Evolutionary conservation across 64 coral and sea anemone species (phyloP), one percentile per base, ranked within the genome.

Genomic region (Porites australiensis): DNA sequence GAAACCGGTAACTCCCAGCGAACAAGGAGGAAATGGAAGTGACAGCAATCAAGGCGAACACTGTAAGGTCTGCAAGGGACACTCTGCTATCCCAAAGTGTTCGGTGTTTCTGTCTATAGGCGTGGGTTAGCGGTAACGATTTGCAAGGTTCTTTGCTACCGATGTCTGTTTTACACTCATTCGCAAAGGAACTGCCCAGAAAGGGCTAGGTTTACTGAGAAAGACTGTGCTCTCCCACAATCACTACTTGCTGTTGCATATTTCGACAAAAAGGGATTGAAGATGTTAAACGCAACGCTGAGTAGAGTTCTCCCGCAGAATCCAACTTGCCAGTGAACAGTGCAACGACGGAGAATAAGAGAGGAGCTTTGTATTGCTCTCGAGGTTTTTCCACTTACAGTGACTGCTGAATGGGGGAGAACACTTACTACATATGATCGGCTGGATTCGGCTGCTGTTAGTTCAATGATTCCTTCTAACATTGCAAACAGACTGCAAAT

Each of bases 391-490:
- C 5, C 57, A 59, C 57, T 59, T 59, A 59, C 5, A 59, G 61
- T 64, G 61, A 9, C 75, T 12, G 43, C 79, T 58, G 63, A 79
- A 46, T 59, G 83, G 58, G 87, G 87, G 64, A 60, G 23, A 23
- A 23, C 45, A 69, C 80, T 80, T 79, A 86, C 79, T 16, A 86
- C 81, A 4, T 95, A 95, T 78, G 79, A 49, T 12, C 71, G 90
- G 37, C 45, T 95, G 12, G 88, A 95, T 88, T 77, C 80, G 13
- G 93, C 89, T 68, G 69, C 85, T 88, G 89, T 83, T 20, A 92
- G 83, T 68, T 88, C 94, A 57, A 82, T 96, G 94, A 96, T 96
- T 72, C 83, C 67, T 6, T 89, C 68, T 74, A 45, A 83, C 18
- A 46, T 96, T 44, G 76, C 83, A 14, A 18, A 71, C 70, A 90